These are phyloP conservation scores for Dermolepida albohirtum DNA, from an alignment of 2,888 invertebrate species.

Conservation along the genomic window DNA sequence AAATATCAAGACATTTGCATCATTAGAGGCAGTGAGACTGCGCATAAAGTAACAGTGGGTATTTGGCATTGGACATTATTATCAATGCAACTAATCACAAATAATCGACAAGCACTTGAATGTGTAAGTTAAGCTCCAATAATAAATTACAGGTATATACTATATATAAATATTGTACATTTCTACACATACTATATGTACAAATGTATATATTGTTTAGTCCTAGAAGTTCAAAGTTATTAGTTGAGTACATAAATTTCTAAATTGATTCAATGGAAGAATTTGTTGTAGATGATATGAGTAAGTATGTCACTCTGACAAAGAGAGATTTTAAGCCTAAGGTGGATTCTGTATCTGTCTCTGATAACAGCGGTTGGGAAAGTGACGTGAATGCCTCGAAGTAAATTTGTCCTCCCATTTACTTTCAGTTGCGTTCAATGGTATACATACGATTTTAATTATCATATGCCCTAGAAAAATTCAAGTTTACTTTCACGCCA, in stretches of 20 bases:
- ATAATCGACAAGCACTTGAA: too few species aligned
- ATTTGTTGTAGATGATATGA: constrained; percentile 33
- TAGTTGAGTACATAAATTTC: constrained; percentile 8
- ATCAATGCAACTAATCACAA: too few species aligned
- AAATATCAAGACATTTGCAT: too few species aligned
- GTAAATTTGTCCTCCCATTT: constrained; percentile 36
- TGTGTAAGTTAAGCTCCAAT: too few species aligned
- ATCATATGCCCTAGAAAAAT: constrained; percentile 28
- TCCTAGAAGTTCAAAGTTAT: too few species aligned
- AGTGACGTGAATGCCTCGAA: constrained; percentile 35
- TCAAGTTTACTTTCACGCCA: constrained; percentile 39
- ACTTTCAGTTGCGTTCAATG: constrained; percentile 16
- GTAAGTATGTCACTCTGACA: constrained; percentile 36
- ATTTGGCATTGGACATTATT: too few species aligned
- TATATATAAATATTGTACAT: too few species aligned
- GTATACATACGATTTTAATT: constrained; percentile 24
- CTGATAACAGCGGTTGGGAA: constrained; percentile 29
- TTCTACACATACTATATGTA: too few species aligned
- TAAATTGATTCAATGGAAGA: constrained; percentile 24
- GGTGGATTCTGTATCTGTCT: constrained; percentile 35
- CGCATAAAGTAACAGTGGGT: too few species aligned
- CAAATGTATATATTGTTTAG: too few species aligned
- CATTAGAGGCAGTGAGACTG: too few species aligned
- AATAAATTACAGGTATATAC: too few species aligned
- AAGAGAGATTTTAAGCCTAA: constrained; percentile 36